These are phyloP conservation scores for Lepidothrix coronata DNA, from an alignment of 2,113 vertebrate species.

Conservation along the genomic window DNA sequence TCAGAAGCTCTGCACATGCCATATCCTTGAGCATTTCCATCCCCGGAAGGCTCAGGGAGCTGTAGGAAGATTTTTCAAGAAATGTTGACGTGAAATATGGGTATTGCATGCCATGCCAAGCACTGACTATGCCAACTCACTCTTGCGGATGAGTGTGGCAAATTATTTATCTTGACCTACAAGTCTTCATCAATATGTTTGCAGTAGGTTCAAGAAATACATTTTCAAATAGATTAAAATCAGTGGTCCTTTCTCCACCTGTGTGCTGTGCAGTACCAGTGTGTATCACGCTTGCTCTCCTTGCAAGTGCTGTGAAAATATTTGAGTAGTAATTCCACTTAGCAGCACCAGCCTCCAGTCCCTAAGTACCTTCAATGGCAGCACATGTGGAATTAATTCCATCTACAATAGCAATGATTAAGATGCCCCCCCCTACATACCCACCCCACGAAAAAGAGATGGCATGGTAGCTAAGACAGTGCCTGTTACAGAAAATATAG, in stretches of 20 bases:
- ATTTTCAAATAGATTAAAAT: not conserved
- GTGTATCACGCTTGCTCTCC: not conserved
- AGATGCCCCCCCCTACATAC: not conserved
- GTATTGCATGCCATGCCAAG: not conserved
- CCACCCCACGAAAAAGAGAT: not conserved
- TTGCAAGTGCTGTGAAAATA: not conserved
- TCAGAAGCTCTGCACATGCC: not conserved
- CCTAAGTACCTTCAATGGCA: not conserved
- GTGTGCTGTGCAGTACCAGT: not conserved
- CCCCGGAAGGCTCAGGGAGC: not conserved
- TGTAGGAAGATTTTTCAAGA: not conserved
- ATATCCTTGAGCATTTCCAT: not conserved
- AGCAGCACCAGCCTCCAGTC: not conserved
- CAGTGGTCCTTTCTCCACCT: not conserved
- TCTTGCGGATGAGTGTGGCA: not conserved
- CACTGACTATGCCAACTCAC: rapidly evolving
- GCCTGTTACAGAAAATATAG: not conserved
- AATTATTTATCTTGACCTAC: not conserved
- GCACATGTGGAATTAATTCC: not conserved
- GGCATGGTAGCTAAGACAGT: not conserved
- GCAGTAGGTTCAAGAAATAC: not conserved
- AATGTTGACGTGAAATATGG: not conserved
- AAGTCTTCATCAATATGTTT: not conserved
- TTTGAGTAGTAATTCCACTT: not conserved
- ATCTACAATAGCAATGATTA: not conserved